These are phyloP conservation scores for Lepidothrix coronata DNA, from an alignment of 2,113 vertebrate species.

Conservation along the genomic window DNA sequence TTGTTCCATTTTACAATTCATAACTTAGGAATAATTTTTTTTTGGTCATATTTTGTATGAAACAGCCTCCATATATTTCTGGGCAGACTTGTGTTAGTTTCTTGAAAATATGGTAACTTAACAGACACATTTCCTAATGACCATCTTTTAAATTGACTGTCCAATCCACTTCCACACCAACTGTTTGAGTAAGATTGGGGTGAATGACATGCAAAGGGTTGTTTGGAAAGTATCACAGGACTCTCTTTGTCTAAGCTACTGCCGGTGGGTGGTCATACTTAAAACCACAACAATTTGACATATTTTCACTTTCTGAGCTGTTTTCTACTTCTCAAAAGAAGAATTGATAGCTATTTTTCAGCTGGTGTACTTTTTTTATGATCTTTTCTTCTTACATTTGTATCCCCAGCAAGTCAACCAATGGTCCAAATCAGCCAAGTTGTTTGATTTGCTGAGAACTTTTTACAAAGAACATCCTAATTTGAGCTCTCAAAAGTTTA, in stretches of 20 bases:
- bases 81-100: background rate
- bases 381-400: background rate
- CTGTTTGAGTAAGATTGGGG: background rate
- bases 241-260: background rate
- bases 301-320: background rate
- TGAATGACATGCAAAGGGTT: background rate
- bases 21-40: background rate
- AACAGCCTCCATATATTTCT: background rate
- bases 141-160: background rate
- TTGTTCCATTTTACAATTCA: background rate
- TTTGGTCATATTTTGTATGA: background rate
- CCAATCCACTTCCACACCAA: background rate
- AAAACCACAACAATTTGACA: fast-evolving
- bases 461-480: background rate
- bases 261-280: background rate
- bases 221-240: background rate
- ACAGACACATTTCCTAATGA: background rate
- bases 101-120: background rate
- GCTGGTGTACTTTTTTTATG: background rate
- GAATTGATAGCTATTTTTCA: background rate
- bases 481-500: background rate
- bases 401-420: background rate
- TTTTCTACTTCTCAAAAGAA: background rate
- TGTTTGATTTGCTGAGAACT: background rate
- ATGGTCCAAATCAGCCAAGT: background rate